Conservation (phyloP, 2,888 invertebrate genomes). For the Rhingia campestris region DNA sequence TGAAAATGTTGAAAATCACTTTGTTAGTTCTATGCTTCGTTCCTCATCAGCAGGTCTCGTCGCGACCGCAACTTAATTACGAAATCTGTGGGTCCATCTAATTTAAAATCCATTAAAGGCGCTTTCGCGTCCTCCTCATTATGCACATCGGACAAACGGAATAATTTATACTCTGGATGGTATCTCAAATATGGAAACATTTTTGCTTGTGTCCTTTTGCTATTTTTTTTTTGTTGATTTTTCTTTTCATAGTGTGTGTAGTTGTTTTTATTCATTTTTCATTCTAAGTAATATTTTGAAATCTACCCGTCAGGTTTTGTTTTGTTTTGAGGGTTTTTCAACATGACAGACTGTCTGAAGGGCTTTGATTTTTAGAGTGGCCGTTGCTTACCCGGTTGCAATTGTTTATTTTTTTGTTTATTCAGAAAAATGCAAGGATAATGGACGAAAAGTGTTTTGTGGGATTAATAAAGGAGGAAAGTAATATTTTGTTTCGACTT, state of each 20-base stretch:
- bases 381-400: conserved; percentile 14
- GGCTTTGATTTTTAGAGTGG: conserved; percentile 14
- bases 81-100: conserved; percentile 71
- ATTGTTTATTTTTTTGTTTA: conserved; percentile 35
- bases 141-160: conserved; percentile 62
- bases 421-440: conserved; percentile 16
- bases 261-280: too few relatives aligned
- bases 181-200: conserved; percentile 43
- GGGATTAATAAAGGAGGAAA: neutral
- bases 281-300: too few relatives aligned
- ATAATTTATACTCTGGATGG: conserved; percentile 50
- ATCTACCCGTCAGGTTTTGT: too few relatives aligned
- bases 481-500: neutral
- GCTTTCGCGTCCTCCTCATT: conserved; percentile 62
- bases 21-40: conserved; percentile 28
- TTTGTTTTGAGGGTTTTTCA: conserved; percentile 9
- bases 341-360: conserved; percentile 27
- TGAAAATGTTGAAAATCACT: conserved; percentile 25
- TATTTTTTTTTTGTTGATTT: neutral
- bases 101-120: conserved; percentile 74
- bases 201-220: conserved; percentile 3
- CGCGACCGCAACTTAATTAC: conserved; percentile 70
- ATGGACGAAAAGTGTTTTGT: conserved; percentile 15
- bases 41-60: conserved; percentile 13
- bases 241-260: neutral